Conservation (phyloP, 2,797 vertebrate species). For the Natrix natrix region DNA sequence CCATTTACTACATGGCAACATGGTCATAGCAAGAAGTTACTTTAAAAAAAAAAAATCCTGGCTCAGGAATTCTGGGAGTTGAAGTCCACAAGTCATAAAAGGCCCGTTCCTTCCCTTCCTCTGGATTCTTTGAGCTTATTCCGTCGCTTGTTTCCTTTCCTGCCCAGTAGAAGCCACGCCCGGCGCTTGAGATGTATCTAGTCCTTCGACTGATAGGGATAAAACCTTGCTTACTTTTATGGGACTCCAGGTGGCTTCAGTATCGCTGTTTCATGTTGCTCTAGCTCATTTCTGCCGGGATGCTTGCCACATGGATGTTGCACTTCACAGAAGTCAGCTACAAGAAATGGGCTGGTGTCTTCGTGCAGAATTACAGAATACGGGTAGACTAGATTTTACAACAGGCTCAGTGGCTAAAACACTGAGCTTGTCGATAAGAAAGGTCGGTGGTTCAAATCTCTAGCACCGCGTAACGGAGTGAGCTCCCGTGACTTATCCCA, state of each 20-base stretch:
- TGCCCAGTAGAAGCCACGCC: neutral
- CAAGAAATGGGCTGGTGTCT: neutral
- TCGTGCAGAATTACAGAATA: neutral
- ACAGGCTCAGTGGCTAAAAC: too few relatives aligned
- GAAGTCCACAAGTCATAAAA: neutral
- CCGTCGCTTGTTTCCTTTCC: neutral
- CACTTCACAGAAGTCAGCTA: neutral
- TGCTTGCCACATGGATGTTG: neutral
- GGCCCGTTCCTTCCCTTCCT: neutral
- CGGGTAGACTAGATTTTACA: too few relatives aligned
- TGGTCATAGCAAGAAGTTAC: too few relatives aligned
- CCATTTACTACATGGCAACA: too few relatives aligned
- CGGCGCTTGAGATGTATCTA: neutral
- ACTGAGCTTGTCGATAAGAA: too few relatives aligned
- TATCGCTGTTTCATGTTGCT: neutral
- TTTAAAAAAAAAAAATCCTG: too few relatives aligned
- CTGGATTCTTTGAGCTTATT: neutral
- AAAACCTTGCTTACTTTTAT: neutral
- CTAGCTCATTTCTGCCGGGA: neutral
- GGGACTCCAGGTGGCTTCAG: neutral
- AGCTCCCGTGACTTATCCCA: too few relatives aligned
- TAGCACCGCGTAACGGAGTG: too few relatives aligned
- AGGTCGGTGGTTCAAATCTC: too few relatives aligned
- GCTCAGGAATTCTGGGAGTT: neutral
- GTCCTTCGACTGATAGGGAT: neutral